Base-by-base conservation (phyloP, 2,113 vertebrate species). In the Neodon shergylaensis region DNA sequence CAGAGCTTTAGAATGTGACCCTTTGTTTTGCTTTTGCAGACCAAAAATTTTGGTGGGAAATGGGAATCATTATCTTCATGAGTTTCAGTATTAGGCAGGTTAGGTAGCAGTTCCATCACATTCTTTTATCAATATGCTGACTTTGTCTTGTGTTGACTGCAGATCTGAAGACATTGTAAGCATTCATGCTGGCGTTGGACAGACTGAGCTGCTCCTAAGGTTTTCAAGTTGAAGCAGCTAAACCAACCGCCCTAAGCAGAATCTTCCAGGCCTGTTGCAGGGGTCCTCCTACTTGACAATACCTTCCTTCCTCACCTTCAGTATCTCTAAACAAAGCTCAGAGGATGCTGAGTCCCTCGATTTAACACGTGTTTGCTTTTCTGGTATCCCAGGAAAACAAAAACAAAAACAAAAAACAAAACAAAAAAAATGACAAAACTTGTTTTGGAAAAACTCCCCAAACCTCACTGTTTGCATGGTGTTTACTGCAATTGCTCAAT, bases 401-500 rank as follows among this genome's bases (percentile, higher is more conserved):
- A 19, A 58, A 21, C 54, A 58, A 58, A 44, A 39, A 28, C 22
- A 16, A 63, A 39, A n/a, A n/a, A n/a, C n/a, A n/a, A n/a, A 54
- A 22, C 4, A 81, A 81, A 22, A 54, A 54, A 36, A 13, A 54
- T 12, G 14, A 16, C 7, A 39, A 47, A n/a, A 54, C 10, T 58
- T 39, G 12, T 39, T 72, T 39, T 77, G 66, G 73, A 39, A 61
- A 79, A 95, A 70, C 5, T 13, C 63, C 58, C 28, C 17, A 86
- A 96, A 95, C 68, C 0, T 1, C 82, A 26, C 79, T 44, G 94
- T 96, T 79, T 61, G 91, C 95, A 97, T 52, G 73, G 61, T 24
- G 63, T 92, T 76, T 84, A 90, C 90, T 90, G 95, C 94, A 85
- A 3, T 61, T 90, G 94, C 97, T 86, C 96, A 81, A 31, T 81